Evolutionary conservation across 2,888 invertebrate genomes (phyloP).

Genomic region (Leptinotarsa haldemani): DNA sequence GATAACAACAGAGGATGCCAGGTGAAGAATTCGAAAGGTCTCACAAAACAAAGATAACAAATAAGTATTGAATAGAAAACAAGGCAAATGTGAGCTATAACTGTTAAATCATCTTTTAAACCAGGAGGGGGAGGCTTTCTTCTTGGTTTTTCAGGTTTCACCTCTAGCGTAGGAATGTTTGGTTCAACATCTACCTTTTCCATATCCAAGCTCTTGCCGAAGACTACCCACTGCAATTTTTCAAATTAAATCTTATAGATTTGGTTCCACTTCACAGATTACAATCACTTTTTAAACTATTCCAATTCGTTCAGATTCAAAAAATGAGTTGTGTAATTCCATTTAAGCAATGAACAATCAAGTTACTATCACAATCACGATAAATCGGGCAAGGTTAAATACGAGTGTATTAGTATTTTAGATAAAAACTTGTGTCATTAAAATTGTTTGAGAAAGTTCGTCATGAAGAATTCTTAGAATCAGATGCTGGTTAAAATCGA

Average conservation of each 20-base stretch:
- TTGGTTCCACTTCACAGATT: slow-evolving; percentile 14
- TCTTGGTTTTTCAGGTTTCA: slow-evolving; percentile 27
- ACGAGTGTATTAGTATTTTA: background rate
- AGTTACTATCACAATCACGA: background rate
- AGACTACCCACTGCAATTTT: background rate
- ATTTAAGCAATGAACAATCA: background rate
- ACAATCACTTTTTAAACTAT: background rate
- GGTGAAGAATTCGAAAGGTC: slow-evolving; percentile 54
- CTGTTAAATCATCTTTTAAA: slow-evolving; percentile 47
- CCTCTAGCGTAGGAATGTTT: background rate
- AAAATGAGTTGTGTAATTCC: background rate
- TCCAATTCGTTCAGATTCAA: slow-evolving; percentile 3
- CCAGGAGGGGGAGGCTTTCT: slow-evolving; percentile 34
- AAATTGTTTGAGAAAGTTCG: background rate
- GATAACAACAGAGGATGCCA: slow-evolving; percentile 56
- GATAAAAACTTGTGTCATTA: background rate
- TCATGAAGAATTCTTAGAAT: slow-evolving; percentile 4
- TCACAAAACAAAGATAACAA: slow-evolving; percentile 49
- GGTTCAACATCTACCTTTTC: background rate
- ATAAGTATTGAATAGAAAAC: slow-evolving; percentile 49
- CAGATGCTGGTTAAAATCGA: background rate
- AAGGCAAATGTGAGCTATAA: slow-evolving; percentile 49
- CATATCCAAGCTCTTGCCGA: background rate
- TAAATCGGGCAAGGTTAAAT: slow-evolving; percentile 1
- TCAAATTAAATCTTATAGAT: background rate